Percentiles rank a stretch among this genome's conserved stretches.
These are phyloP conservation scores for Doryteuthis pealeii DNA, from an alignment of 1,140 invertebrate genomes.

Conservation along the genomic window DNA sequence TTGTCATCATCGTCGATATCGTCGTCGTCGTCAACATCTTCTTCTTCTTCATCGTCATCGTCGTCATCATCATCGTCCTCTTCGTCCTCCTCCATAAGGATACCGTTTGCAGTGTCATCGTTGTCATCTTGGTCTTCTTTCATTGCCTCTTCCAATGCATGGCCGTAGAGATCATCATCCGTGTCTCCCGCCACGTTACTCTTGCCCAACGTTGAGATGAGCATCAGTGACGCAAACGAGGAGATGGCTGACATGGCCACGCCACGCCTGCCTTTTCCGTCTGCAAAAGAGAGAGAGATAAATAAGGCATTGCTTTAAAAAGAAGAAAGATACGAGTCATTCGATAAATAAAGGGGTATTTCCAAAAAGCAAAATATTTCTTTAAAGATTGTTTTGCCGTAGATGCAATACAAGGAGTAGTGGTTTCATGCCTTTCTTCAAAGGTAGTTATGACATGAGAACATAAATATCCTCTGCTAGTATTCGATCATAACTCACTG, in stretches of 20 bases:
- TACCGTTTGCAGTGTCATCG: constrained; percentile 13
- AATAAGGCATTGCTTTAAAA: too few relatives aligned
- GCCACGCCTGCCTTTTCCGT: constrained; percentile 36
- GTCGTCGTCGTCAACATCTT: constrained; percentile 24
- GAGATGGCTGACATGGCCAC: constrained; percentile 39
- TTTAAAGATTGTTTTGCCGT: too few relatives aligned
- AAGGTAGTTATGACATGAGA: too few relatives aligned
- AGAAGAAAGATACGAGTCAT: not conserved
- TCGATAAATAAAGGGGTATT: too few relatives aligned
- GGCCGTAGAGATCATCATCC: constrained; percentile 11
- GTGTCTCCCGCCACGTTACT: constrained; percentile 6
- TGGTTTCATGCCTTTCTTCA: too few relatives aligned
- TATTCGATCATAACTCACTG: too few relatives aligned
- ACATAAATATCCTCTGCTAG: too few relatives aligned
- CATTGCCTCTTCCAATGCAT: not conserved
- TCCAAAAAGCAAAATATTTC: too few relatives aligned
- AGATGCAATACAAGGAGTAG: too few relatives aligned
- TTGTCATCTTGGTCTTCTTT: constrained; percentile 19
- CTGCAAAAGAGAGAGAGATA: constrained; percentile 26
- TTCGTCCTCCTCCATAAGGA: constrained; percentile 27
- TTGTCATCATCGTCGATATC: constrained; percentile 31
- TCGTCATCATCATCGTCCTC: constrained; percentile 24
- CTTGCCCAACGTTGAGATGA: constrained; percentile 41
- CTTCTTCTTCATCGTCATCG: constrained; percentile 17
- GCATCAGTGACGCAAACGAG: constrained; percentile 44